phyloP scores from a whole-genome alignment of 1,140 invertebrate genomes.

The Drosophila rufa region DNA sequence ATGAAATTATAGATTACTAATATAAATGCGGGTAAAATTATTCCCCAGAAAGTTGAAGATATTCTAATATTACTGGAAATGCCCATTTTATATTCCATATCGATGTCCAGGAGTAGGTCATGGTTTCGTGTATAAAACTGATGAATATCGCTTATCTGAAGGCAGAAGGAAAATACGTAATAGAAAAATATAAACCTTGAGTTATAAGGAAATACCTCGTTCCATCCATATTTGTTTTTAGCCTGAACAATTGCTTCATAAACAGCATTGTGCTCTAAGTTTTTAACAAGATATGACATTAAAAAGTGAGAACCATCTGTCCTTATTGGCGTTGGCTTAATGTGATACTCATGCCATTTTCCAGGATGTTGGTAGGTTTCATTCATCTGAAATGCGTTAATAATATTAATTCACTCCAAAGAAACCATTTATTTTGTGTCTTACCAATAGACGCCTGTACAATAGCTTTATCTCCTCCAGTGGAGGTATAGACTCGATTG shows the following conservation, averaged over 20 bases:
- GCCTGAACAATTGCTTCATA: slow-evolving; percentile 89
- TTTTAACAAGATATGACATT: slow-evolving; percentile 86
- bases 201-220: slow-evolving; percentile 84
- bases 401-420: slow-evolving; percentile 4
- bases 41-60: slow-evolving; percentile 24
- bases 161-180: neutral
- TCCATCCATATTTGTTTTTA: slow-evolving; percentile 89
- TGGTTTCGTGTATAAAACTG: slow-evolving; percentile 84
- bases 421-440: neutral
- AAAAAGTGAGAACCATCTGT: slow-evolving; percentile 73
- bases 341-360: slow-evolving; percentile 86
- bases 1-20: slow-evolving; percentile 37
- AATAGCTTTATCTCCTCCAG: slow-evolving; percentile 87
- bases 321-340: slow-evolving; percentile 76
- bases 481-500: slow-evolving; percentile 86
- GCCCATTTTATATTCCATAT: slow-evolving; percentile 85
- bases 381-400: slow-evolving; percentile 84
- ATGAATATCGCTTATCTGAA: slow-evolving; percentile 84
- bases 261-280: slow-evolving; percentile 87
- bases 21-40: slow-evolving; percentile 47
- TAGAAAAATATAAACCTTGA: neutral
- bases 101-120: slow-evolving; percentile 78
- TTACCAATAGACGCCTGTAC: slow-evolving; percentile 86
- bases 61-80: slow-evolving; percentile 62
- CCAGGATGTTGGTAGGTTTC: slow-evolving; percentile 86